Base-by-base conservation (phyloP, 2,888 invertebrate species). In the Agriotes lineatus region DNA sequence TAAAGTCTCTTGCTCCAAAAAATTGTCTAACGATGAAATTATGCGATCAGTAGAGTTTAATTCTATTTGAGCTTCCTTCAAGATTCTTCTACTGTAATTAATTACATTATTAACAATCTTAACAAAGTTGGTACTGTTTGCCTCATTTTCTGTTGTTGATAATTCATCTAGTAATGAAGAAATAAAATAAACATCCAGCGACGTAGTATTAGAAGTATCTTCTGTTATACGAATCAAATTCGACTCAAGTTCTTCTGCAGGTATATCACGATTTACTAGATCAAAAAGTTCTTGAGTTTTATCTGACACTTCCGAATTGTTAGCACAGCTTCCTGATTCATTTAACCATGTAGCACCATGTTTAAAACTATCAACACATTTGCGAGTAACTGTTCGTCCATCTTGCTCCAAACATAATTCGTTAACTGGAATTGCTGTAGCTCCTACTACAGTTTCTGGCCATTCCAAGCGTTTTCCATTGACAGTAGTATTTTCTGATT, bases 31-130 rank as follows among this genome's bases (percentile, higher is more conserved):
- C 12, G 87, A 86, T 75, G 89, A 88, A 50, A 90, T 81, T 66
- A 90, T 85, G 7, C 86, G 85, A 78, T 90, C 90, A 1, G 90
- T 89, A 9, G 90, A 88, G 80, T 90, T 90, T 57, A 90, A 83
- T 14, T 85, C 85, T 78, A 85, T 84, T 5, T 88, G 85, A 72
- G 87, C 56, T 10, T 62, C 45, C n/a, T 22, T 25, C 25, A 76
- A 56, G 6, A 61, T 22, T n/a, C 48, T 30, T 78, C 85, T 85
- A 74, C 89, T 86, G 79, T 87, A 83, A 4, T 84, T 82, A 83
- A 85, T 86, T 1, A 87, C 85, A 33, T 86, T 85, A 70, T 86
- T 86, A 33, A 85, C 10, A 5, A 9, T 50, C 7, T 1, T 50
- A 10, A 16, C 12, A 12, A 22, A 6, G 16, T 35, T 10, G 19